These are phyloP conservation scores for Discoglossus pictus DNA, from an alignment of 2,797 vertebrate genomes.

Conservation along the genomic window DNA sequence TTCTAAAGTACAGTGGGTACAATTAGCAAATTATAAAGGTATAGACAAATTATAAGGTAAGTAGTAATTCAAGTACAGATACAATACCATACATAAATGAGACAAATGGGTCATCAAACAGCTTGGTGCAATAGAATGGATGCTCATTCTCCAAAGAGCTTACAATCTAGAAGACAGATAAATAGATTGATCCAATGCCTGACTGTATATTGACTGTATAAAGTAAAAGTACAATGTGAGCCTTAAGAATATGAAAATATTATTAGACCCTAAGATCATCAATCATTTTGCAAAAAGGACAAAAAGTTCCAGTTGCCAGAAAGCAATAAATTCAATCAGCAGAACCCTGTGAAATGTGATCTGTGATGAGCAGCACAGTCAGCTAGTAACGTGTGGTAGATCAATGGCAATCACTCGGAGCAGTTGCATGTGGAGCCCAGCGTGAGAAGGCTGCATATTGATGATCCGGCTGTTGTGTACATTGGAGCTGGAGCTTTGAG, in stretches of 20 bases:
- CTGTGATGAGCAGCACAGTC: constrained; percentile 15
- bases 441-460: constrained; percentile 2
- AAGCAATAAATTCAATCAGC: constrained; percentile 29
- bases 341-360: constrained; percentile 29
- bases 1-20: too few relatives aligned
- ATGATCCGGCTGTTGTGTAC: constrained; percentile 16
- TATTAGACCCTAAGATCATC: constrained; percentile 17
- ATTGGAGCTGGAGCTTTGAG: background rate
- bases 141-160: too few relatives aligned
- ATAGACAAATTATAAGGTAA: too few relatives aligned
- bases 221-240: too few relatives aligned
- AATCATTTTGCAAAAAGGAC: constrained; percentile 41
- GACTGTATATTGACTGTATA: too few relatives aligned
- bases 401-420: constrained; percentile 39
- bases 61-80: too few relatives aligned
- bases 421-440: background rate
- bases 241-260: constrained; percentile 19
- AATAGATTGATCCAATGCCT: too few relatives aligned
- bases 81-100: too few relatives aligned
- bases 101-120: too few relatives aligned
- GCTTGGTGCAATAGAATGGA: too few relatives aligned
- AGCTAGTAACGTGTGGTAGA: constrained; percentile 18
- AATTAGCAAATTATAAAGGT: too few relatives aligned
- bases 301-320: constrained; percentile 33
- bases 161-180: too few relatives aligned